Conservation (phyloP, 2,888 invertebrate genomes). For the Drosophila melanosoma region DNA sequence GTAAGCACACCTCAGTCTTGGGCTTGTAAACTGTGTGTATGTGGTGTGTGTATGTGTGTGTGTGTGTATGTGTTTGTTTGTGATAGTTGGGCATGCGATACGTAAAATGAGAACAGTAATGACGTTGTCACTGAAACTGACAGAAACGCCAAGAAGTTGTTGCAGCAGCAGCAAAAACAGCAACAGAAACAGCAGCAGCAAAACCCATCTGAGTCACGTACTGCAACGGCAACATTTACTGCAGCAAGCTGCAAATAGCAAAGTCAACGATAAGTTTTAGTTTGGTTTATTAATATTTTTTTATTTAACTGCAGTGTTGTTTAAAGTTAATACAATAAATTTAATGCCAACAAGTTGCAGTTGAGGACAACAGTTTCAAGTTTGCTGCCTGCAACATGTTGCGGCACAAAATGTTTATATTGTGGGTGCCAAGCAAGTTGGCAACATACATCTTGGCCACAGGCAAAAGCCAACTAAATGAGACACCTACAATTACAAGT, state of each 20-base stretch:
- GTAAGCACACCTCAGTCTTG: conserved; percentile 36
- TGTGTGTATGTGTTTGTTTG: conserved; percentile 30
- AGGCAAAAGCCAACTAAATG: conserved; percentile 47
- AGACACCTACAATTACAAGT: conserved; percentile 60
- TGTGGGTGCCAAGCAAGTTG: conserved; percentile 10
- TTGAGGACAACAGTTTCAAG: background rate
- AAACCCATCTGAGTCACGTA: conserved; percentile 45
- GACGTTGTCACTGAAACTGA: conserved; percentile 77
- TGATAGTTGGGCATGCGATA: conserved; percentile 73
- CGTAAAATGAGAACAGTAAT: conserved; percentile 80
- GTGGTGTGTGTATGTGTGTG: conserved; percentile 26
- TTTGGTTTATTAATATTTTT: conserved; percentile 11
- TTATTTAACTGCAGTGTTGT: conserved; percentile 21
- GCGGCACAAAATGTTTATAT: conserved; percentile 45
- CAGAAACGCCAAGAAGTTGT: conserved; percentile 48
- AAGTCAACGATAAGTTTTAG: conserved; percentile 13
- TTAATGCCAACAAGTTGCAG: conserved; percentile 13
- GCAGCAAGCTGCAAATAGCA: conserved; percentile 4
- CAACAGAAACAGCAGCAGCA: conserved; percentile 10
- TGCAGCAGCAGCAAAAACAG: conserved; percentile 24
- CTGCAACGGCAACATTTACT: conserved; percentile 20
- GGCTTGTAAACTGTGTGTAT: conserved; percentile 4
- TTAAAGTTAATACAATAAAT: conserved; percentile 16
- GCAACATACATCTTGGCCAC: conserved; percentile 45
- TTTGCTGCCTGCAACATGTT: conserved; percentile 40